Conservation (phyloP, 1,140 invertebrate species). For the Ylistrum balloti region DNA sequence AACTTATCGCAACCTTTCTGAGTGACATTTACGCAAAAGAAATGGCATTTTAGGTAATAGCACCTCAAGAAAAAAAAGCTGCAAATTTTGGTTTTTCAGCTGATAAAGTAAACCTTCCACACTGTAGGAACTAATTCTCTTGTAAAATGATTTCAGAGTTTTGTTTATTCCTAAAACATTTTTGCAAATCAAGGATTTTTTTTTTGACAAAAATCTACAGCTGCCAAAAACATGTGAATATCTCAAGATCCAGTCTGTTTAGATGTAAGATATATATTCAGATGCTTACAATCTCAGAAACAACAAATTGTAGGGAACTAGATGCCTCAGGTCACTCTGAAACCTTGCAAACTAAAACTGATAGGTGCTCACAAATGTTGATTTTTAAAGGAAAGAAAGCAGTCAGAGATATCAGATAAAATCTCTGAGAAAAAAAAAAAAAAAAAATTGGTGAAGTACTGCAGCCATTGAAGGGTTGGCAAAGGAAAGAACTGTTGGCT, state of each 20-base stretch:
- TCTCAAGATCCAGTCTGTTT: background rate
- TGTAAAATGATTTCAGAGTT: conserved; percentile 1
- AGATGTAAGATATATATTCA: conserved; percentile 21
- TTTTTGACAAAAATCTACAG: conserved; percentile 29
- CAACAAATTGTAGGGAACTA: conserved; percentile 20
- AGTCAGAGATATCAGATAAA: background rate
- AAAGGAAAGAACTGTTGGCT: background rate
- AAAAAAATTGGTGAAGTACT: background rate
- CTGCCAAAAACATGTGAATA: conserved; percentile 38
- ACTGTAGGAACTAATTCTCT: conserved; percentile 1
- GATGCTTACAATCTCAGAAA: background rate
- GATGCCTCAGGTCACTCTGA: background rate
- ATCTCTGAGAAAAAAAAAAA: background rate
- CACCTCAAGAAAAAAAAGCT: background rate
- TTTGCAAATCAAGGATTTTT: background rate
- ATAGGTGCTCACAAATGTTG: background rate
- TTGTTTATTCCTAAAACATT: conserved; percentile 40
- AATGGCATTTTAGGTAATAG: conserved; percentile 28
- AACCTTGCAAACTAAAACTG: background rate
- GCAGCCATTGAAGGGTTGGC: background rate
- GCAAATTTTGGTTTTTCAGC: background rate
- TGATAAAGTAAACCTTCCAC: background rate
- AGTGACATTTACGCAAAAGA: conserved; percentile 34
- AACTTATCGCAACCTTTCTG: background rate
- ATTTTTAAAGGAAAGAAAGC: background rate